These are phyloP conservation scores for Mystacides longicornis DNA, from an alignment of 2,888 invertebrate species.

Conservation along the genomic window DNA sequence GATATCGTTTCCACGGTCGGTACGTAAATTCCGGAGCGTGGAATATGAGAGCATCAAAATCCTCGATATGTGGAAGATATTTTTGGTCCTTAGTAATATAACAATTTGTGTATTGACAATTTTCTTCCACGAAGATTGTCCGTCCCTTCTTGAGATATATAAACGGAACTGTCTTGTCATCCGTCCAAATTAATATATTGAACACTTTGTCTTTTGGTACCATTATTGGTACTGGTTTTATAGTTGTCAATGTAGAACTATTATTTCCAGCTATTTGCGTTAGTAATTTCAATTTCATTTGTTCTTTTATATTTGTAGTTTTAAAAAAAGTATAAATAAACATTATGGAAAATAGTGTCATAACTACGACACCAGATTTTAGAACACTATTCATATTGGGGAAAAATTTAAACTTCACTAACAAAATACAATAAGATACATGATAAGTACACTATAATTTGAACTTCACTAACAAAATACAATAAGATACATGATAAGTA, in stretches of 20 bases:
- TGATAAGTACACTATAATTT: too few relatives aligned
- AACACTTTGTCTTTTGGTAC: background rate
- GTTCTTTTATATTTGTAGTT: background rate
- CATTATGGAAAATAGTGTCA: background rate
- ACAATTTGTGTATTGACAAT: slow-evolving; percentile 35
- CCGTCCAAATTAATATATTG: slow-evolving; percentile 37
- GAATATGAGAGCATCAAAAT: slow-evolving; percentile 35
- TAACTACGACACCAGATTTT: background rate
- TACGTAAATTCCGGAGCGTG: slow-evolving; percentile 31
- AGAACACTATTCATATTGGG: background rate
- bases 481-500: too few relatives aligned
- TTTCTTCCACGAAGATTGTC: slow-evolving; percentile 31
- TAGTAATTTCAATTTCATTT: background rate
- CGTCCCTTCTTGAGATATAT: slow-evolving; percentile 31
- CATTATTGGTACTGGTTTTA: background rate
- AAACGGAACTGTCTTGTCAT: slow-evolving; percentile 31
- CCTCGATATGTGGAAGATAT: slow-evolving; percentile 19
- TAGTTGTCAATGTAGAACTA: background rate
- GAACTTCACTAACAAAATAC: too few relatives aligned
- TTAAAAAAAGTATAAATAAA: background rate
- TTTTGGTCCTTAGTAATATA: slow-evolving; percentile 32
- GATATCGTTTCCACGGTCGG: slow-evolving; percentile 27
- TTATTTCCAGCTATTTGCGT: background rate
- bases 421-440: too few relatives aligned
- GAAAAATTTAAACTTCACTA: too few relatives aligned